A percentile compares a stretch with the other conserved stretches of the same genome.
Evolutionary conservation across 1,140 invertebrate genomes (phyloP).

Genomic region (Drosophila santomea): DNA sequence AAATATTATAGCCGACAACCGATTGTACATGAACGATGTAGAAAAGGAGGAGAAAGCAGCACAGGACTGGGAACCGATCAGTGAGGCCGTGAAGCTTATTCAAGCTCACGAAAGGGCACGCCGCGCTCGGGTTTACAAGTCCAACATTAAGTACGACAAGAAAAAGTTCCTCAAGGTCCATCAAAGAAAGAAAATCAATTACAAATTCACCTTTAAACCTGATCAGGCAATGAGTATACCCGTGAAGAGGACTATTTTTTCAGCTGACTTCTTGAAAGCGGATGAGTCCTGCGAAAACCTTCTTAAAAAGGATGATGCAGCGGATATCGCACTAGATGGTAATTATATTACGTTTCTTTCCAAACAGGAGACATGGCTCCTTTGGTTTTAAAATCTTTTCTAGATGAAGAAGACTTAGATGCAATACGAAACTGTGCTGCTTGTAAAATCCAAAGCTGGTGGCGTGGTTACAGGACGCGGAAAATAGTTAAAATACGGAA

Average conservation of each 20-base stretch:
- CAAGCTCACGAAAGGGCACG: conserved; percentile 86
- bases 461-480: conserved; percentile 84
- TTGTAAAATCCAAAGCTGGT: conserved; percentile 85
- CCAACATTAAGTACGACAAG: conserved; percentile 69
- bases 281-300: conserved; percentile 55
- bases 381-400: neutral
- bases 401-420: conserved; percentile 30
- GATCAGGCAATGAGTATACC: conserved; percentile 76
- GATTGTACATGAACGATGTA: conserved; percentile 62
- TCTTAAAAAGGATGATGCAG: conserved; percentile 10
- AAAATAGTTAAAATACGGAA: conserved; percentile 75
- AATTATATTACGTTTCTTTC: conserved; percentile 1
- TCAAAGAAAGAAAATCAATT: conserved; percentile 60
- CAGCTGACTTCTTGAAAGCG: conserved; percentile 63
- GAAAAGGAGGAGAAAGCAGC: conserved; percentile 48
- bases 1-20: conserved; percentile 60
- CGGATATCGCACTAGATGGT: conserved; percentile 24
- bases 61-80: conserved; percentile 41
- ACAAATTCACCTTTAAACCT: conserved; percentile 72
- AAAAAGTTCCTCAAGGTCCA: conserved; percentile 49
- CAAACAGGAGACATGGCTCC: neutral
- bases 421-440: conserved; percentile 71
- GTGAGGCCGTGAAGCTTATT: conserved; percentile 84
- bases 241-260: conserved; percentile 73
- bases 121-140: conserved; percentile 85